These are phyloP conservation scores for Xerus rutilus DNA, from an alignment of 2,797 vertebrate species.

Conservation along the genomic window DNA sequence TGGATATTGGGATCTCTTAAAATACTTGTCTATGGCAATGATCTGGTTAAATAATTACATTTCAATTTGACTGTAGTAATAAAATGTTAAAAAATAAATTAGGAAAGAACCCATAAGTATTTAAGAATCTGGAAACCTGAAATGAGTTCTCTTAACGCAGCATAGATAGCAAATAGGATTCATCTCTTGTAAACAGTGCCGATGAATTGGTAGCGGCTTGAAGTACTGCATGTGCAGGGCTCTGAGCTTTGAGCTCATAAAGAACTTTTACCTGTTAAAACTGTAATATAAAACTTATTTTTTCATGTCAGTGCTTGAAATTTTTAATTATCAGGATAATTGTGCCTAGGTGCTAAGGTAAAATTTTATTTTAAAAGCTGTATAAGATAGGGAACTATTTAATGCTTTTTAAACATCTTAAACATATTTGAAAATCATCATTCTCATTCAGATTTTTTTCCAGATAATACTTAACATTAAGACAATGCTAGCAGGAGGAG, in stretches of 20 bases:
- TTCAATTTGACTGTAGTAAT: slow-evolving; percentile 50
- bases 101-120: slow-evolving; percentile 40
- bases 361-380: slow-evolving; percentile 52
- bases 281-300: slow-evolving; percentile 9
- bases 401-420: neutral
- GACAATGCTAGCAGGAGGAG: neutral
- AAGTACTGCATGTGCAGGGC: neutral
- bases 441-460: slow-evolving; percentile 6
- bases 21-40: slow-evolving; percentile 57
- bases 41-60: slow-evolving; percentile 67
- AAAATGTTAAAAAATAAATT: slow-evolving; percentile 63
- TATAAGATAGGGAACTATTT: neutral
- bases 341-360: neutral
- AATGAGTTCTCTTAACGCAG: slow-evolving; percentile 27
- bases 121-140: slow-evolving; percentile 25
- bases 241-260: neutral
- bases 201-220: neutral
- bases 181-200: neutral
- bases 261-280: neutral
- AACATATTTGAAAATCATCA: slow-evolving; percentile 23
- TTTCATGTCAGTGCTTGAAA: neutral
- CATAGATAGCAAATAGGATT: slow-evolving; percentile 44
- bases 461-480: slow-evolving; percentile 39
- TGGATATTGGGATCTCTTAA: slow-evolving; percentile 35
- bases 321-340: slow-evolving; percentile 47